Base-by-base conservation (phyloP, 2,888 invertebrate species). In the Tanypteryx hageni region DNA sequence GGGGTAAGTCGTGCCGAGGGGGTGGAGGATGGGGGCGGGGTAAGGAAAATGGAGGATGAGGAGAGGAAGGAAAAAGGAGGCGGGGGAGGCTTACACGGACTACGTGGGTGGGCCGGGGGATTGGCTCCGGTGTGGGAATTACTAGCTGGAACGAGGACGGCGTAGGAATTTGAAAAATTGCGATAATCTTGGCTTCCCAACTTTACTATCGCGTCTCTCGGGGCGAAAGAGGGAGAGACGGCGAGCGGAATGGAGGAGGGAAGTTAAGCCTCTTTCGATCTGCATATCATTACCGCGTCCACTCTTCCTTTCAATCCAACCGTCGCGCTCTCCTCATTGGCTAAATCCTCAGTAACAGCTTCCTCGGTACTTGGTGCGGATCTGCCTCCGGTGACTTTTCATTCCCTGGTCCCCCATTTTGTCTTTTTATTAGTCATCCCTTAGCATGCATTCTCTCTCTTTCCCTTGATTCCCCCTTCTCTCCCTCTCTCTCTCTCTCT, bases 241-340 rank as follows among this genome's bases (percentile, higher is more conserved):
- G 89, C 31, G 0, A 56, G 82, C 16, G 31, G 31, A 82, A 31
- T 82, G 44, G 8, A 8, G 0, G 64, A 64, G 44, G 8, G 64
- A 18, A 44, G 89, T 31, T 86, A 68, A 89, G 56, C 64, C 89
- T 89, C 64, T 64, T 89, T 89, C 64, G 64, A 89, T 89, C 89
- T 68, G 89, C 64, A 89, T 89, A 89, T 89, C 89, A 89, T 89
- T 89, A 89, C 89, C 18, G 56, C 44, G 68, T 89, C 64, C 89
- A 83, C 56, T 57, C n/a, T n/a, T 44, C 89, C 68, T 64, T 44
- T 44, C 58, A 22, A 9, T 44, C 44, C 83, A 44, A 44, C 83
- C 4, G 31, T n/a, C 18, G 14, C 86, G 7, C 86, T 61, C 16
- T 64, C 61, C 44, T 86, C 89, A 68, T 89, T 64, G 89, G 89